A percentile compares a stretch with the other conserved stretches of the same genome.
These are phyloP conservation scores for Trachelus iudaicus DNA, from an alignment of 2,888 invertebrate species.

Conservation along the genomic window DNA sequence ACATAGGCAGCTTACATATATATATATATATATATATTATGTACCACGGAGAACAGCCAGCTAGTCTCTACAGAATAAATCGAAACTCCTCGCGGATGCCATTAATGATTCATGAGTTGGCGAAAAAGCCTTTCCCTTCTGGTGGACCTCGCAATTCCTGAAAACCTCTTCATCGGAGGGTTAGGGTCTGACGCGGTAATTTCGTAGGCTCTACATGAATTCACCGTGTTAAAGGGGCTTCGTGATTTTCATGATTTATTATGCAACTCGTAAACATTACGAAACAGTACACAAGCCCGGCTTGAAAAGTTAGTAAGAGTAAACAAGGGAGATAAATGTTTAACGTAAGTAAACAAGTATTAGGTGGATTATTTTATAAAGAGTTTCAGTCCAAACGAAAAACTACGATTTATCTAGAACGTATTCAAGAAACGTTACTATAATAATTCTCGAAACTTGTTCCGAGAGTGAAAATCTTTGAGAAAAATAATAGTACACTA, in stretches of 20 bases:
- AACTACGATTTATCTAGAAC: too few relatives aligned
- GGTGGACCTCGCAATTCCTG: neutral
- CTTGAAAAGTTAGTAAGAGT: neutral
- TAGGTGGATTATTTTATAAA: neutral
- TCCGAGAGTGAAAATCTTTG: neutral
- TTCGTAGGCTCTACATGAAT: neutral
- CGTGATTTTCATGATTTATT: neutral
- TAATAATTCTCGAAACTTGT: neutral
- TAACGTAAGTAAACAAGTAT: neutral
- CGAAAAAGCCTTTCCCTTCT: neutral
- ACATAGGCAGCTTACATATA: neutral
- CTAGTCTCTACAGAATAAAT: neutral
- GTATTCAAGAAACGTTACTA: too few relatives aligned
- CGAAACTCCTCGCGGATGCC: neutral
- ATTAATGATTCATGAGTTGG: conserved; percentile 3
- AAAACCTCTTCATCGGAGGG: neutral
- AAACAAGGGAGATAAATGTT: neutral
- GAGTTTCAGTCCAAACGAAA: neutral
- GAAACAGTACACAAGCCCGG: neutral
- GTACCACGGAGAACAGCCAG: neutral
- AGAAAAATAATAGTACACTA: neutral
- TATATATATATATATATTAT: neutral
- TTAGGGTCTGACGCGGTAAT: neutral
- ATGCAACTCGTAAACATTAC: neutral
- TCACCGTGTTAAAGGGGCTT: neutral